Evolutionary conservation across 1,140 invertebrate genomes (phyloP).

Genomic region (Orius insidiosus): DNA sequence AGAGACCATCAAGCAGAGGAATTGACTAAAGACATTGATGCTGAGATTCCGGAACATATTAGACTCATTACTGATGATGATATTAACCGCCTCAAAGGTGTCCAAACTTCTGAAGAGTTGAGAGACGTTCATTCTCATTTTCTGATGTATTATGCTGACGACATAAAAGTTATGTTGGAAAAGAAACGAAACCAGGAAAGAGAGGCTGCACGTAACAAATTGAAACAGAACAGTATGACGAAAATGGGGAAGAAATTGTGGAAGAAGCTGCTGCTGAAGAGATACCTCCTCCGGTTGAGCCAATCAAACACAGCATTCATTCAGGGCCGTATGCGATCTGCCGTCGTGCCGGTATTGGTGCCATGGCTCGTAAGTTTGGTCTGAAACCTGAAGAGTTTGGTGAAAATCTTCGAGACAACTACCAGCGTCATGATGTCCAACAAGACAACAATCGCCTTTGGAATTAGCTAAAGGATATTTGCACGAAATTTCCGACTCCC

Average conservation of each 20-base stretch:
- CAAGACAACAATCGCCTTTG: slow-evolving; percentile 62
- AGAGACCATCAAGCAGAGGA: slow-evolving; percentile 74
- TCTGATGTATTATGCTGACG: slow-evolving; percentile 75
- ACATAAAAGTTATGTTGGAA: slow-evolving; percentile 28
- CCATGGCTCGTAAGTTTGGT: slow-evolving; percentile 81
- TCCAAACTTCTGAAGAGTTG: slow-evolving; percentile 79
- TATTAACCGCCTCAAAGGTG: slow-evolving; percentile 57
- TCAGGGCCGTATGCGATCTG: slow-evolving; percentile 79
- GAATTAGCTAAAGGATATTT: slow-evolving; percentile 61
- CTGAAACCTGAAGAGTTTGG: slow-evolving; percentile 91
- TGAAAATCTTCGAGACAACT: slow-evolving; percentile 92
- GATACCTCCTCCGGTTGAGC: slow-evolving; percentile 38
- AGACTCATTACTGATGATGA: slow-evolving; percentile 73
- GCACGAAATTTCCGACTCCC: slow-evolving; percentile 33
- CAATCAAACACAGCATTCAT: slow-evolving; percentile 68
- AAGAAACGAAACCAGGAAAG: slow-evolving; percentile 34
- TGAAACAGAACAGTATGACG: slow-evolving; percentile 33
- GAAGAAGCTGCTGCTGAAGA: slow-evolving; percentile 34
- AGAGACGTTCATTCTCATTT: slow-evolving; percentile 89
- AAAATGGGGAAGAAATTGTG: slow-evolving; percentile 28
- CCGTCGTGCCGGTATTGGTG: slow-evolving; percentile 62
- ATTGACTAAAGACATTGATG: slow-evolving; percentile 66
- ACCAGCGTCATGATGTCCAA: slow-evolving; percentile 91
- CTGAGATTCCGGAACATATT: slow-evolving; percentile 63
- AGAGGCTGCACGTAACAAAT: slow-evolving; percentile 27